These are phyloP conservation scores for Erannis defoliaria DNA, from an alignment of 2,888 invertebrate species.

Conservation along the genomic window DNA sequence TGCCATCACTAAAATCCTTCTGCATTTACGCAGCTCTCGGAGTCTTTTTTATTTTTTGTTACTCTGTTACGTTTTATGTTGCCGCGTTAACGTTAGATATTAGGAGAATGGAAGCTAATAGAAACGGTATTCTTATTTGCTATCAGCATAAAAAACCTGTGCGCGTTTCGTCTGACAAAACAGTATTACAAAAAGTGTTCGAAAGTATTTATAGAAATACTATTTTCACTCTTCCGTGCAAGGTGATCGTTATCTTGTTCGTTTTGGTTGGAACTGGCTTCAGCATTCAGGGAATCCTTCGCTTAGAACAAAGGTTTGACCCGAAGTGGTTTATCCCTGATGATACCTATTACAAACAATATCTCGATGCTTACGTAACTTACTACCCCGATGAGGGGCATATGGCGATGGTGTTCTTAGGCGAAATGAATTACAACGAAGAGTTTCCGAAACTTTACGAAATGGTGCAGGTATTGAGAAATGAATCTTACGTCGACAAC, in stretches of 20 bases:
- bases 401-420: conserved; percentile 89
- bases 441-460: conserved; percentile 87
- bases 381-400: conserved; percentile 89
- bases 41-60: conserved; percentile 91
- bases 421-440: conserved; percentile 88
- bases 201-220: conserved; percentile 88
- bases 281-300: conserved; percentile 87
- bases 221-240: conserved; percentile 89
- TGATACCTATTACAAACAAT: conserved; percentile 89
- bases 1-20: conserved; percentile 93
- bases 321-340: conserved; percentile 93
- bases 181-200: conserved; percentile 87
- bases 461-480: conserved; percentile 83
- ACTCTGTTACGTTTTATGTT: conserved; percentile 93
- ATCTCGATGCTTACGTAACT: conserved; percentile 80
- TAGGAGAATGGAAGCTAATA: conserved; percentile 86
- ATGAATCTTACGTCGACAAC: conserved; percentile 83
- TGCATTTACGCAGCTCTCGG: conserved; percentile 93
- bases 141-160: conserved; percentile 87
- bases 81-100: conserved; percentile 92
- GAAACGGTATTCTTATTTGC: conserved; percentile 90
- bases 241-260: conserved; percentile 87
- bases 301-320: conserved; percentile 92
- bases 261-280: conserved; percentile 87
- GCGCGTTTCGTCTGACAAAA: conserved; percentile 83